Base-by-base conservation (phyloP, 2,113 vertebrate species). In the Rostratula benghalensis region DNA sequence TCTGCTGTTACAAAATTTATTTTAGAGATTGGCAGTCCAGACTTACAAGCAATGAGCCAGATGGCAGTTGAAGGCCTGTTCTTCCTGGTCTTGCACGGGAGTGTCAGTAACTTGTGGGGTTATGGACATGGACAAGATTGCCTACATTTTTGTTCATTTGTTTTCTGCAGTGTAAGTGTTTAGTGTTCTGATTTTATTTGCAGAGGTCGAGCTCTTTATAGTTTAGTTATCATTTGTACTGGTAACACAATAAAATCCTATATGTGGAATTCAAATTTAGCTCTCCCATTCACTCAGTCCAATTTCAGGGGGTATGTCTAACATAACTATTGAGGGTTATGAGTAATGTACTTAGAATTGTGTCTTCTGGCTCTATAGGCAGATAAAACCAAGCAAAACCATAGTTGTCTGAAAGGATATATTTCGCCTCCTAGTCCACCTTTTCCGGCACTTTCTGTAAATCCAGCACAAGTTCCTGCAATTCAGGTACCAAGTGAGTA, bases 401-500 rank as follows among this genome's bases (percentile, higher is more conserved):
- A n/a, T 94, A 46, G 56, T 45, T 61, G 39, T 91, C 96, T 96
- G 35, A 93, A 96, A 56, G 95, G 96, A 23, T 96, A 60, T 74
- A 63, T 69, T 92, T 97, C 96, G 30, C 96, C 98, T 71, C 91
- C 97, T 87, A 92, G 88, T 74, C 79, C 91, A 76, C 93, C 94
- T 90, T 96, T 96, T 48, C 83, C 94, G 65, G 69, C 90, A 79
- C 23, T 70, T 65, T 68, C 94, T 87, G 48, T 95, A 94, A 96
- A 87, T 87, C 95, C 97, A 96, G 54, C 81, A 56, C 79, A 97
- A 57, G 51, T 69, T 67, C 92, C 95, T 27, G 79, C 90, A 93
- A 92, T 95, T 93, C 97, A 96, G 43, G 97, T 87, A 87, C 97
- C 97, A 59, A 98, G 98, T 99, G 98, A 98, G 98, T 97, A 95